Conservation (phyloP, 2,797 vertebrate genomes). For the Melanotaenia maccullochi region DNA sequence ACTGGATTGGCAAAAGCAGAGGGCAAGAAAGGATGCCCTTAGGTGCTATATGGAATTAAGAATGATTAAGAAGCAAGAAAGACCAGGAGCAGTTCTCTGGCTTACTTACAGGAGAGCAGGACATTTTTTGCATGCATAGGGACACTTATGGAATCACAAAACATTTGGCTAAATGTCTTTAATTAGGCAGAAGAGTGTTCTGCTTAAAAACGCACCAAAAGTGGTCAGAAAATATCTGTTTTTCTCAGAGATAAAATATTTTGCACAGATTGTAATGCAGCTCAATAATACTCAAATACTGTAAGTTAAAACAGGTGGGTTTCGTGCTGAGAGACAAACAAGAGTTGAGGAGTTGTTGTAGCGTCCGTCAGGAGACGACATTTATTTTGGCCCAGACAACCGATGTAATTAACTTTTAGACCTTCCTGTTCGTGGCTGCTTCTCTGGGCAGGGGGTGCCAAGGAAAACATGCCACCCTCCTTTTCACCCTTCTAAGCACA, state of each 20-base stretch:
- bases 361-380: slow-evolving; percentile 70
- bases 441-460: slow-evolving; percentile 73
- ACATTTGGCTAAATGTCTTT: background rate
- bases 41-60: slow-evolving; percentile 72
- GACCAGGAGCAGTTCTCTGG: slow-evolving; percentile 60
- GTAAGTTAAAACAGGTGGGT: slow-evolving; percentile 50
- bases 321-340: slow-evolving; percentile 55
- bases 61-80: slow-evolving; percentile 67
- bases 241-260: slow-evolving; percentile 1
- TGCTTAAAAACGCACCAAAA: background rate
- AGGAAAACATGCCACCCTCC: slow-evolving; percentile 71
- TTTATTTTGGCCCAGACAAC: slow-evolving; percentile 78
- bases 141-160: background rate
- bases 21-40: slow-evolving; percentile 43
- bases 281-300: slow-evolving; percentile 25
- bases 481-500: slow-evolving; percentile 55
- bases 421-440: slow-evolving; percentile 73
- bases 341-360: slow-evolving; percentile 68
- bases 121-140: background rate
- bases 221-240: background rate
- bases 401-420: slow-evolving; percentile 81
- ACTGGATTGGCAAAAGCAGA: slow-evolving; percentile 34
- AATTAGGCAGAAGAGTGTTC: slow-evolving; percentile 6
- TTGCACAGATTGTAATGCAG: slow-evolving; percentile 22
- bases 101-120: slow-evolving; percentile 16